These are phyloP conservation scores for Nycticebus coucang DNA, from an alignment of 2,113 vertebrate species.

Conservation along the genomic window DNA sequence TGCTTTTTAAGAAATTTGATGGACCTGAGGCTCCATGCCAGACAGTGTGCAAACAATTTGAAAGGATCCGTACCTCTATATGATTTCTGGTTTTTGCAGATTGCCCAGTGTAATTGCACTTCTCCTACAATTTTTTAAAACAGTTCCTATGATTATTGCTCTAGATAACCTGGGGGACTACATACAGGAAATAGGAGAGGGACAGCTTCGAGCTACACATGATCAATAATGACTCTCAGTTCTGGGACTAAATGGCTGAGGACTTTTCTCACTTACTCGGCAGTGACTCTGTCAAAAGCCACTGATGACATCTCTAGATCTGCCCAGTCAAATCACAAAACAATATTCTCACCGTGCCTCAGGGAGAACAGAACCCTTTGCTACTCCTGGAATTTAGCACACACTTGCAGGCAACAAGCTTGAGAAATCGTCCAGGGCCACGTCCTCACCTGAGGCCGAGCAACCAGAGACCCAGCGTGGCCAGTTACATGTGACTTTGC, in stretches of 20 bases:
- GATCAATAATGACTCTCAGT: not conserved
- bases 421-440: not conserved
- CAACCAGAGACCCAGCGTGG: not conserved
- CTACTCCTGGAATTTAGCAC: not conserved
- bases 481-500: not conserved
- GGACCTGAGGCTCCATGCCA: not conserved
- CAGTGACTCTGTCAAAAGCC: constrained; percentile 38
- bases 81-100: not conserved
- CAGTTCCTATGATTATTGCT: not conserved
- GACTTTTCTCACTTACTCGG: constrained; percentile 55
- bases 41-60: not conserved
- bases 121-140: not conserved
- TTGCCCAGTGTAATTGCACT: not conserved
- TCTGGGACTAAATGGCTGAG: not conserved
- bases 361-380: not conserved
- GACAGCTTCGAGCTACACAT: not conserved
- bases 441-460: not conserved
- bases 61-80: not conserved
- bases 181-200: not conserved
- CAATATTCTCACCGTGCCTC: not conserved
- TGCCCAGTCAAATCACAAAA: constrained; percentile 19
- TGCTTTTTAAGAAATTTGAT: constrained; percentile 11
- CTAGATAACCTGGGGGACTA: not conserved
- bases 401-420: not conserved
- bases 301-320: constrained; percentile 56